A percentile compares a stretch with the other conserved stretches of the same genome.
phyloP scores from a whole-genome alignment of 2,113 vertebrate species.

The Percina caprodes region DNA sequence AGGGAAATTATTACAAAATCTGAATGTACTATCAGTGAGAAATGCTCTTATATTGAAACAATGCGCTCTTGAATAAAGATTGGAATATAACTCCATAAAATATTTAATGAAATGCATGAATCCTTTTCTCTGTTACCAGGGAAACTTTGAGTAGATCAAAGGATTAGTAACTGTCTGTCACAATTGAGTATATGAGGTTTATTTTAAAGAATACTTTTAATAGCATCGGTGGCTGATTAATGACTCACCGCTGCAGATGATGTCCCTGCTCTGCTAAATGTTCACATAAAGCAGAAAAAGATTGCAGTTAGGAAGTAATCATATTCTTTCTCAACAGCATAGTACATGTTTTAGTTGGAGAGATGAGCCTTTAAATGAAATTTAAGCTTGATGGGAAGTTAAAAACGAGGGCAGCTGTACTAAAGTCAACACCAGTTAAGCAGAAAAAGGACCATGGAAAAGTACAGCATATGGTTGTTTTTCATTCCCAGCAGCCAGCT shows the following conservation, averaged over 20 bases:
- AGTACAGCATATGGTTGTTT: not conserved
- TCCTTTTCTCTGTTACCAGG: conserved; percentile 32
- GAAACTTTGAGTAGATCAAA: conserved; percentile 45
- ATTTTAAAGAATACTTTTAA: conserved; percentile 34
- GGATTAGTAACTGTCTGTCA: conserved; percentile 19
- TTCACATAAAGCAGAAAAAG: conserved; percentile 24
- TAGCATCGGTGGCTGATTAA: conserved; percentile 38
- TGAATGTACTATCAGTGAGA: no score
- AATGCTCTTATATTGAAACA: no score
- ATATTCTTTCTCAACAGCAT: not conserved
- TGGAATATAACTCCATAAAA: no score
- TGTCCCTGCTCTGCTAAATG: conserved; percentile 3
- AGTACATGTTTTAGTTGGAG: not conserved
- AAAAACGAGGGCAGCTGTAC: not conserved
- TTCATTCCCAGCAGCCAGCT: not conserved
- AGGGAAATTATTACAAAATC: no score
- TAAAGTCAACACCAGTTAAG: not conserved
- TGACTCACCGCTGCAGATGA: conserved; percentile 35
- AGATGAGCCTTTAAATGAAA: conserved; percentile 1
- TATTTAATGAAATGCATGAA: conserved; percentile 30
- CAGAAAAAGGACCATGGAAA: not conserved
- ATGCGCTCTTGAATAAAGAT: no score
- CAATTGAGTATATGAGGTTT: conserved; percentile 32
- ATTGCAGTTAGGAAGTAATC: not conserved
- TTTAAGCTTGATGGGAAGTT: not conserved